Evolutionary conservation across 1,140 invertebrate species (phyloP), one percentile per base, ranked within the genome.

Genomic region (Triops cancriformis): DNA sequence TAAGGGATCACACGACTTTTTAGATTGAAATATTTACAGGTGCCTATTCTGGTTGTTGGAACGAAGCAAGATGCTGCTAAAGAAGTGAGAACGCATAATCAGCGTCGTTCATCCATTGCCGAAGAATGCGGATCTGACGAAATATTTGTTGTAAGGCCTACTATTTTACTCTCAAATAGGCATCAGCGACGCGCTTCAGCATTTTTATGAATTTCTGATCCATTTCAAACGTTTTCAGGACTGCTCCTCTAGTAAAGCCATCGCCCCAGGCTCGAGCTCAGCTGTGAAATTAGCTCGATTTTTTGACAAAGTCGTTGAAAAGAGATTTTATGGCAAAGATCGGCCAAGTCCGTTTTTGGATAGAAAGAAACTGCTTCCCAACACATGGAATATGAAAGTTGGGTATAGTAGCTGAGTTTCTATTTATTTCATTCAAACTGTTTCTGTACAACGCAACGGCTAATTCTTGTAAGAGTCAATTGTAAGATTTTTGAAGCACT

Each of bases 121-220:
- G 92, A 94, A 82, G 94, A 97, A 86, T 97, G 93, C 86, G 92
- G 94, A 4, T 94, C 95, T 12, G 95, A 98, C 85, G 95, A 98
- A 88, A 94, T 98, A 83, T 91, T 92, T 86, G 85, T 98, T 76
- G 90, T 90, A 85, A 80, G 77, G 77, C 72, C 73, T 23, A 9
- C 1, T 10, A 51, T 79, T 41, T 28, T n/a, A 45, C 76, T 75
- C 18, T 41, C 74, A 43, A 45, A n/a, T 80, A 77, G 78, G 78
- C 77, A n/a, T 76, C 28, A 72, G 77, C 74, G 23, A 28, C 72
- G 31, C 37, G 42, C 78, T 80, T 26, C 75, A 80, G n/a, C 27
- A 76, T 73, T 42, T 78, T 79, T 7, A 77, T 72, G 37, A 64
- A 64, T 26, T 77, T n/a, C 76, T 78, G 78, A 14, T 80, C 72